These are phyloP conservation scores for Achatina immaculata DNA, from an alignment of 1,140 invertebrate genomes.

Conservation along the genomic window DNA sequence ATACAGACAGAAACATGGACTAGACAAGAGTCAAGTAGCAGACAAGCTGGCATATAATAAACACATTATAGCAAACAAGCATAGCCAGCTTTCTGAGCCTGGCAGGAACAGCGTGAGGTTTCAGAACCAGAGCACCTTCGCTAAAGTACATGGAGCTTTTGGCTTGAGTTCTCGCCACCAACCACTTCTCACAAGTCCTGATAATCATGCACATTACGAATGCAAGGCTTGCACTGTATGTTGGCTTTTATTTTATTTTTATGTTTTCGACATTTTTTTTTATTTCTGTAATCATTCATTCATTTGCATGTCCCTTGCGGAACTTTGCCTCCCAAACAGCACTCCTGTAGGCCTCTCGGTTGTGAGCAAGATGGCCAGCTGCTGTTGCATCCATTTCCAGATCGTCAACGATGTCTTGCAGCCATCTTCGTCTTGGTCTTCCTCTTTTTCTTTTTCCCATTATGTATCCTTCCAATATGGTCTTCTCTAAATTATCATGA, in stretches of 20 bases:
- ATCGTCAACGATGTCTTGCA: no score
- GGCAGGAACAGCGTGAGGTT: neutral
- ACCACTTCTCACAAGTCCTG: neutral
- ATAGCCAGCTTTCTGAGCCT: neutral
- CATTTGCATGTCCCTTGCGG: no score
- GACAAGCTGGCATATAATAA: constrained; percentile 11
- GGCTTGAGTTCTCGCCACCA: neutral
- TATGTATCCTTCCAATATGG: no score
- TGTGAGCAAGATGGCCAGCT: no score
- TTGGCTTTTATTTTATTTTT: constrained; percentile 8
- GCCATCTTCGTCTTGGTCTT: no score
- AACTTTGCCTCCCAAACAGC: no score
- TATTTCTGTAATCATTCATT: no score
- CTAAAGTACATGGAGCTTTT: neutral
- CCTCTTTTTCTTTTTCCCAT: no score
- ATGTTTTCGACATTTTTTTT: no score
- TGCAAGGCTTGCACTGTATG: constrained; percentile 18
- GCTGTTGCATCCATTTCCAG: no score
- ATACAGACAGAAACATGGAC: constrained; percentile 21
- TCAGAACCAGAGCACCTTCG: neutral
- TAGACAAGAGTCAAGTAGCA: constrained; percentile 13
- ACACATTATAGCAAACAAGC: constrained; percentile 7
- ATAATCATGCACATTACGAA: neutral
- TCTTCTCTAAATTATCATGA: no score
- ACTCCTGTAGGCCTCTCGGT: no score